Conservation (phyloP, 2,888 invertebrate species). For the Microctonus brassicae region DNA sequence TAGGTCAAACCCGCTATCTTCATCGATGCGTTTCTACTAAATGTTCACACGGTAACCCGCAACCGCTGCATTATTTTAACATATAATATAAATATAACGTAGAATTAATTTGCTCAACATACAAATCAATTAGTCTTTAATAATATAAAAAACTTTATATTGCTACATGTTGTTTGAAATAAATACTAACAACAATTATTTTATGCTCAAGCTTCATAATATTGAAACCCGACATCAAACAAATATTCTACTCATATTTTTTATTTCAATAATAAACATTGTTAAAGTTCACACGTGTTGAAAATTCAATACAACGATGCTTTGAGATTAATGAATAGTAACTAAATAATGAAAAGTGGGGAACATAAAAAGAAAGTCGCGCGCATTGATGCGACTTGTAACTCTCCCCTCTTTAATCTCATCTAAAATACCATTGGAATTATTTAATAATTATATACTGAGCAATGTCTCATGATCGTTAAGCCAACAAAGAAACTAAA, state of each 20-base stretch:
- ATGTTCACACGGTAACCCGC: conserved; percentile 46
- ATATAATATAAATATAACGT: too few species aligned
- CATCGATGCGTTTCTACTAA: conserved; percentile 52
- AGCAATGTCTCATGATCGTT: background rate
- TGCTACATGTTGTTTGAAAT: too few species aligned
- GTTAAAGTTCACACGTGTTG: background rate
- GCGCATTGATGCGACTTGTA: conserved; percentile 2
- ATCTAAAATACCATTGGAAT: too few species aligned
- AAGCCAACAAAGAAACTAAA: background rate
- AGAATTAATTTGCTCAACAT: too few species aligned
- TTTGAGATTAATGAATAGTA: background rate
- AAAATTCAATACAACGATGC: background rate
- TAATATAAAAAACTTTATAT: too few species aligned
- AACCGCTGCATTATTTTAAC: conserved; percentile 20
- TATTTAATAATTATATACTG: background rate
- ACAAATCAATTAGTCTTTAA: background rate
- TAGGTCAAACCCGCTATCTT: conserved; percentile 55
- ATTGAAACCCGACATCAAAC: too few species aligned
- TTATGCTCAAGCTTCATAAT: too few species aligned
- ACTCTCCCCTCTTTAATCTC: too few species aligned
- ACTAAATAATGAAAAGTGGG: background rate
- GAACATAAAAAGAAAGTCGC: background rate
- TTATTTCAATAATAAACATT: too few species aligned
- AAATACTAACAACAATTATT: too few species aligned
- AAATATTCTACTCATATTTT: too few species aligned